Base-by-base conservation (phyloP, 2,888 invertebrate species). In the Harpalus rufipes region DNA sequence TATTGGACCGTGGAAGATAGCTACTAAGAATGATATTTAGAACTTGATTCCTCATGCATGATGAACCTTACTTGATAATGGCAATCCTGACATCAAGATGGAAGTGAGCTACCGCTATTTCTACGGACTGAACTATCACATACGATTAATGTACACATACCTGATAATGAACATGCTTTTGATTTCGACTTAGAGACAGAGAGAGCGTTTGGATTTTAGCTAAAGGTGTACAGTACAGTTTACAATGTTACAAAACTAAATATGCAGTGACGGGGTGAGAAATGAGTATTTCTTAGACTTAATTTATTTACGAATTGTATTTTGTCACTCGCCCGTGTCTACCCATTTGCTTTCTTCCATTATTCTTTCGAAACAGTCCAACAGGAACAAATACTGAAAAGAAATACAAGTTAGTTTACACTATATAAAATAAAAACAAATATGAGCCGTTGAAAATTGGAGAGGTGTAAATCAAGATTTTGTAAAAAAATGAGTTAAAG, bases 281-380 rank as follows among this genome's bases (percentile, higher is more conserved):
- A 76, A 84, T 84, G 84, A 84, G 68, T 74, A 83, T 83, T 82
- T 25, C 68, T 59, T 82, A 72, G n/a, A 58, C 56, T 56, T 78
- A 16, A 83, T 59, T 74, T 83, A 76, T 44, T 83, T 61, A 76
- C 61, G 72, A 21, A 65, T 44, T 72, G 59, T n/a, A 63, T 81
- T 86, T 79, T 87, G 91, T 93, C 96, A 96, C 91, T 96, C 96
- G 78, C 96, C 96, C 72, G 95, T 94, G 90, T 96, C 96, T 85
- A 94, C 93, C 96, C 96, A 96, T 91, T 95, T 96, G 87, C 95
- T 94, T 91, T 99, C 98, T 90, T 98, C 97, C 90, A 96, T 95
- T 93, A 98, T 96, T 93, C 97, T 94, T 91, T 98, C 98, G 92
- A 99, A 98, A 91, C 99, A 98, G 91, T 98, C 98, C 91, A 95